phyloP scores from a whole-genome alignment of 2,113 vertebrate genomes.

The Indicator maculatus region DNA sequence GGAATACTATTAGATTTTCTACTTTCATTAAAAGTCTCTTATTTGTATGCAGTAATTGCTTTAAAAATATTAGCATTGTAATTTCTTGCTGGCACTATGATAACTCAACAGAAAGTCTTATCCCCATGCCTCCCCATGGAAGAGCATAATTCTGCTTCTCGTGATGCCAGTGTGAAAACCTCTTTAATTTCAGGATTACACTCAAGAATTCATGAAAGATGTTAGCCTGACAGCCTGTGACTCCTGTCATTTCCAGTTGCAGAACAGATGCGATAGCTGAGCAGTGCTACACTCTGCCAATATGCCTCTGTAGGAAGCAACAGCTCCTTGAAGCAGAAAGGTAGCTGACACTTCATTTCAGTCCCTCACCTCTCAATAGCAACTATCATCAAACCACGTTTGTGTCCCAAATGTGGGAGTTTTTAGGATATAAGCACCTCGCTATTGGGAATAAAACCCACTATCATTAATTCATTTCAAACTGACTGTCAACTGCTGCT shows the following conservation, averaged over 20 bases:
- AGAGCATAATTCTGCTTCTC: background rate
- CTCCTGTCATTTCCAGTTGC: background rate
- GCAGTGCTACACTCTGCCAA: background rate
- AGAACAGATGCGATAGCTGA: background rate
- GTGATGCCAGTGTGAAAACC: background rate
- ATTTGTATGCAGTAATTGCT: slow-evolving; percentile 59
- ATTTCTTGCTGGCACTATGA: slow-evolving; percentile 9
- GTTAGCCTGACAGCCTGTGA: background rate
- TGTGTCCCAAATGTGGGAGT: background rate
- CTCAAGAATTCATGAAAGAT: background rate
- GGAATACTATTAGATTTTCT: slow-evolving; percentile 18
- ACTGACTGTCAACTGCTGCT: background rate
- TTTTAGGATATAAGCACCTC: slow-evolving; percentile 23
- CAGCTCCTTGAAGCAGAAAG: background rate
- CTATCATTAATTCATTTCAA: slow-evolving; percentile 2
- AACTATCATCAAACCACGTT: background rate
- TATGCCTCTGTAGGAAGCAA: background rate
- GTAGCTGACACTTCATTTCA: background rate
- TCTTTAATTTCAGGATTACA: slow-evolving; percentile 13
- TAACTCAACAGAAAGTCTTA: slow-evolving; percentile 32
- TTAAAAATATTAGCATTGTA: slow-evolving; percentile 60
- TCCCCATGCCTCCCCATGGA: background rate
- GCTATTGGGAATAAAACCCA: slow-evolving; percentile 6
- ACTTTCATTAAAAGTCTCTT: slow-evolving; percentile 66
- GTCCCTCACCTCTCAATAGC: slow-evolving; percentile 12